Percentiles rank a stretch among this genome's conserved stretches.
These are phyloP conservation scores for Dendrocincla fuliginosa DNA, from an alignment of 2,797 vertebrate species.

Conservation along the genomic window DNA sequence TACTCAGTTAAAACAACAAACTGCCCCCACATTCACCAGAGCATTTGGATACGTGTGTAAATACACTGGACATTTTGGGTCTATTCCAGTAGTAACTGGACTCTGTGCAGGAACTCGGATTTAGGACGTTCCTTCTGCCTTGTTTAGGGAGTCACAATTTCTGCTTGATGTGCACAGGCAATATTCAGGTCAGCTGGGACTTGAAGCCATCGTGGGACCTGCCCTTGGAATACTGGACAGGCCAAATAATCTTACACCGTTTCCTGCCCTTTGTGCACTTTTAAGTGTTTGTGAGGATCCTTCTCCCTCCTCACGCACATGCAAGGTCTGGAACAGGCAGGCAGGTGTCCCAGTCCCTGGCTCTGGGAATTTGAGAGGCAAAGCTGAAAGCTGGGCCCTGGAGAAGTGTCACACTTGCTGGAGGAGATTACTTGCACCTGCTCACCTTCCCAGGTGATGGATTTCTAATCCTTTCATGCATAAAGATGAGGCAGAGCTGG, in stretches of 20 bases:
- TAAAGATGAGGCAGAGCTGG: conserved; percentile 1
- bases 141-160: background rate
- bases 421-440: background rate
- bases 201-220: background rate
- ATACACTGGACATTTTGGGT: background rate
- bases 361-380: background rate
- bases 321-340: fast-evolving
- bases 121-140: background rate
- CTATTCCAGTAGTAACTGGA: background rate
- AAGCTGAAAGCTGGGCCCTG: background rate
- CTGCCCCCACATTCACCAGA: background rate
- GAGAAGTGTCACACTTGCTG: background rate
- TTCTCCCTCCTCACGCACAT: fast-evolving
- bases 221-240: background rate
- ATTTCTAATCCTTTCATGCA: conserved; percentile 17
- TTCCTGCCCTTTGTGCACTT: background rate
- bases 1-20: background rate
- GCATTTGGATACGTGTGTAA: background rate
- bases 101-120: background rate
- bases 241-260: background rate
- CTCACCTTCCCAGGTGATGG: background rate
- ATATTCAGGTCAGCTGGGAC: background rate
- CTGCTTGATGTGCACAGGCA: background rate
- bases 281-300: background rate
- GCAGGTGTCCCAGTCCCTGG: fast-evolving